These are phyloP conservation scores for Parapristionchus giblindavisi DNA, from an alignment of 2,888 invertebrate genomes.

Conservation along the genomic window DNA sequence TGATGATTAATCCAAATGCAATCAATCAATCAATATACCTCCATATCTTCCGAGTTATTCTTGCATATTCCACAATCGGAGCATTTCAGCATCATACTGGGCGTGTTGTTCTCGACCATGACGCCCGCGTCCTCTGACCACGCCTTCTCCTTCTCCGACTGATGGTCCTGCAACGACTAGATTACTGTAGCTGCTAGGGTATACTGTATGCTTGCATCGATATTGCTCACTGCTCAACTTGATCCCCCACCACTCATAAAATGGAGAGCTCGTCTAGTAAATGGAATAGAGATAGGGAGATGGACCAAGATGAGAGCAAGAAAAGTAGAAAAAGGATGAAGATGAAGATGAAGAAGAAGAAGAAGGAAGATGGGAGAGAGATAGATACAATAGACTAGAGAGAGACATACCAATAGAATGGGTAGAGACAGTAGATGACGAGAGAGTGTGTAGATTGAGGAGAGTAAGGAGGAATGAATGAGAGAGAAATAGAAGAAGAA, in stretches of 20 bases:
- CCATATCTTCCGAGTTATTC: conserved; percentile 63
- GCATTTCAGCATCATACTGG: conserved; percentile 60
- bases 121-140: conserved; percentile 29
- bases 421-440: too few species aligned
- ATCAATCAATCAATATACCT: too few species aligned
- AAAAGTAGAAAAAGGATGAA: not conserved
- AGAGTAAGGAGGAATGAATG: conserved; percentile 35
- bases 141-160: conserved; percentile 19
- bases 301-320: not conserved
- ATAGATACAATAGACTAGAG: too few species aligned
- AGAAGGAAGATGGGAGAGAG: too few species aligned
- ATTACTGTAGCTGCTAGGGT: not conserved
- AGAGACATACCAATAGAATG: too few species aligned
- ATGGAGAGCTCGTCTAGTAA: too few species aligned
- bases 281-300: not conserved
- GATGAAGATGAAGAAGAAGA: not conserved
- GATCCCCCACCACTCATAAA: not conserved
- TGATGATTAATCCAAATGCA: too few species aligned
- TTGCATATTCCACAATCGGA: conserved; percentile 64
- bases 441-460: too few species aligned
- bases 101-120: conserved; percentile 50
- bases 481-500: not conserved
- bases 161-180: conserved; percentile 22
- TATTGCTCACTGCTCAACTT: not conserved
- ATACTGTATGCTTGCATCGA: not conserved